Evolutionary conservation across 2,113 vertebrate species (phyloP), one percentile per base, ranked within the genome.

Genomic region (Myrmophylax atrothorax): DNA sequence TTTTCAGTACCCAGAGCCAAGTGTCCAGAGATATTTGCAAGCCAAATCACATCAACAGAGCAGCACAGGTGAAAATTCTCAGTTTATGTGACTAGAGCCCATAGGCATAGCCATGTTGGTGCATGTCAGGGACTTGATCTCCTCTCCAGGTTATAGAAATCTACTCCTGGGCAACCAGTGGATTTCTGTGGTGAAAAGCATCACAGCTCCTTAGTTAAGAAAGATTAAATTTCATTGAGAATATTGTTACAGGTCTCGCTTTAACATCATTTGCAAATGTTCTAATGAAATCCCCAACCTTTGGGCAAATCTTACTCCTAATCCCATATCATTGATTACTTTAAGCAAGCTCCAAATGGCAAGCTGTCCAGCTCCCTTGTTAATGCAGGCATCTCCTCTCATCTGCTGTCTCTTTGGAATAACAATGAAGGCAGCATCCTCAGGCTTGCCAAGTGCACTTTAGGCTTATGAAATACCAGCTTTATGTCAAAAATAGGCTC

Each of bases 401-500:
- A 14, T 85, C 49, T 85, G 33, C 85, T 66, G 1, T 62, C 86
- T 81, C 87, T 88, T 86, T 47, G 84, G 93, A 96, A 72, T 78
- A 88, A 85, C 78, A 97, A 95, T 90, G 93, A 92, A 80, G 25
- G 67, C 79, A 91, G 82, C 75, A 91, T 13, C 75, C 56, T 83
- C 12, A 24, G 7, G 17, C 75, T 42, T 95, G 90, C 94, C 93
- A 96, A 94, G 90, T 70, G 25, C 68, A 50, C 60, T 90, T 84
- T 40, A n/a, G 60, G 72, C 67, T 52, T 89, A 66, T 59, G 33
- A 91, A 87, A 93, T 73, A n/a, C 31, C 13, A 83, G 42, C 50
- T 81, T 73, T 33, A 46, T 83, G 64, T 42, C 59, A 91, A 88
- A 96, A 93, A 90, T 15, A 52, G 55, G 53, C 6, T 56, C 78